Conservation (phyloP, 2,888 invertebrate species). For the Oscheius myriophilus region DNA sequence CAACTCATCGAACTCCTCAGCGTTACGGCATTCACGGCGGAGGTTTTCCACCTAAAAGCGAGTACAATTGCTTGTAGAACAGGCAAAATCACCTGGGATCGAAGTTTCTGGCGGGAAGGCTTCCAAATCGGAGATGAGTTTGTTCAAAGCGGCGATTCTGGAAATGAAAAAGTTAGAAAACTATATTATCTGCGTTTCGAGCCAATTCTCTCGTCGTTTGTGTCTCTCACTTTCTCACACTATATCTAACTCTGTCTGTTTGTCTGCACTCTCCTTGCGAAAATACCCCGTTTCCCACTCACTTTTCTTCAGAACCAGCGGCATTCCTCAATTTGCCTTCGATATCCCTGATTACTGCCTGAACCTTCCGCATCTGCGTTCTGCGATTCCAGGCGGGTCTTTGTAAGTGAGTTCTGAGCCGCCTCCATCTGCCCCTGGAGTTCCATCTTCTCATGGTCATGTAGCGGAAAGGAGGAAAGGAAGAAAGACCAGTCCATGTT, state of each 20-base stretch:
- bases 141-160: slow-evolving; percentile 3
- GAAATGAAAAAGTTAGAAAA: neutral
- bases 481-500: too few relatives aligned
- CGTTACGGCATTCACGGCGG: slow-evolving; percentile 25
- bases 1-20: slow-evolving; percentile 31
- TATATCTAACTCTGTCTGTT: too few relatives aligned
- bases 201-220: too few relatives aligned
- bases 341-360: slow-evolving; percentile 29
- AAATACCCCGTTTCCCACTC: neutral
- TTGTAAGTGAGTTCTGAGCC: slow-evolving; percentile 15
- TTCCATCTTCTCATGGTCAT: neutral
- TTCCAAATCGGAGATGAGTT: neutral
- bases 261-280: too few relatives aligned
- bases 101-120: neutral
- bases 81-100: neutral
- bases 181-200: too few relatives aligned
- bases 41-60: slow-evolving; percentile 30
- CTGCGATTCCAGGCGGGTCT: neutral
- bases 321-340: slow-evolving; percentile 29
- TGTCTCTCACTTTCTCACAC: too few relatives aligned
- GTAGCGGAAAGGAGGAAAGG: too few relatives aligned
- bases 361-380: slow-evolving; percentile 6
- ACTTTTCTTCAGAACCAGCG: slow-evolving; percentile 28
- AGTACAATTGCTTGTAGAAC: neutral
- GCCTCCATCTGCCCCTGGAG: slow-evolving; percentile 17